Evolutionary conservation across 2,888 invertebrate species (phyloP).

Genomic region (Sceliomorpha sp.): DNA sequence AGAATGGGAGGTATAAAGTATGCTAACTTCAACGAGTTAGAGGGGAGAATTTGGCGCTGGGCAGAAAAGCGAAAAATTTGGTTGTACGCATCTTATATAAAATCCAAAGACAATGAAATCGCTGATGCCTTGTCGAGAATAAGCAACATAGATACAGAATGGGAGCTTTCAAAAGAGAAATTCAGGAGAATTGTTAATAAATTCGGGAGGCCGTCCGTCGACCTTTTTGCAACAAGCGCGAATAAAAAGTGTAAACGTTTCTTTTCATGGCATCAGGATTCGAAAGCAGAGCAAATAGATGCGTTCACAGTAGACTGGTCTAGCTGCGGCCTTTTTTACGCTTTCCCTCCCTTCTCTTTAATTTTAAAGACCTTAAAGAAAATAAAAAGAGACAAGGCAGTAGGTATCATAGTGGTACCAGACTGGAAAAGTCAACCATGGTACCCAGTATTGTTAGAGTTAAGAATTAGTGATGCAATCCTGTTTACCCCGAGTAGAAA

Average conservation of each 20-base stretch:
- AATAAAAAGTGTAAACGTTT: slow-evolving; percentile 36
- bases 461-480: slow-evolving; percentile 16
- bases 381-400: slow-evolving; percentile 59
- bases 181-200: slow-evolving; percentile 20
- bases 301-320: slow-evolving; percentile 30
- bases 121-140: slow-evolving; percentile 44
- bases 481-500: slow-evolving; percentile 45
- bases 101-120: slow-evolving; percentile 37
- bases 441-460: slow-evolving; percentile 58
- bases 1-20: too few species aligned
- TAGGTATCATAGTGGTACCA: slow-evolving; percentile 66
- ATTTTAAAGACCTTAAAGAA: slow-evolving; percentile 48
- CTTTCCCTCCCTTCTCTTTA: too few species aligned
- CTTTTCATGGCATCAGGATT: slow-evolving; percentile 26
- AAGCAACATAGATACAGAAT: too few species aligned
- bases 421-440: slow-evolving; percentile 64
- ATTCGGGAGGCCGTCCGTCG: slow-evolving; percentile 36
- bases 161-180: slow-evolving; percentile 28
- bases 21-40: too few species aligned
- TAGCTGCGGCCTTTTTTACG: too few species aligned
- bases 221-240: slow-evolving; percentile 37
- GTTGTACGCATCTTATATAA: too few species aligned
- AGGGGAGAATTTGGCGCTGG: too few species aligned
- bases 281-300: slow-evolving; percentile 23
- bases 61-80: too few species aligned